Base-by-base conservation (phyloP, 2,113 vertebrate genomes). In the Apus apus region DNA sequence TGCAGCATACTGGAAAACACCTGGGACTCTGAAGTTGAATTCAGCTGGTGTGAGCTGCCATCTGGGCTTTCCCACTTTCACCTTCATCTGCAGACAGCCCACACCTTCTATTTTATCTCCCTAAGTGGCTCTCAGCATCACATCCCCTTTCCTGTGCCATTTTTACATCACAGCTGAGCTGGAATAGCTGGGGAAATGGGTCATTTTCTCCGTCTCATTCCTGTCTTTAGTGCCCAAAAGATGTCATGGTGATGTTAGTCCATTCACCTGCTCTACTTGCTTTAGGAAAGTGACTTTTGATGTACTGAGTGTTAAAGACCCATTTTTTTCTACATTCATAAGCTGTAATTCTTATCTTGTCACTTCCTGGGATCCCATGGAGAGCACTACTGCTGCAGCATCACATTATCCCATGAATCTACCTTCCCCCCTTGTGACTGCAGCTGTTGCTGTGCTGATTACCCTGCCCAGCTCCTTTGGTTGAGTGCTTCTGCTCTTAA, bases 361-460 rank as follows among this genome's bases (percentile, higher is more conserved):
- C 45, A n/a, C 36, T 81, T 94, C 15, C 56, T 36, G 45, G 48
- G 13, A 30, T 75, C 57, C 57, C 45, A 26, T 12, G 29, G 75
- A 93, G 70, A 94, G 34, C 50, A 25, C 30, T 65, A 45, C 23
- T 92, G 34, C 50, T 62, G 40, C 48, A 82, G 21, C 57, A 61
- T 16, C 78, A 29, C 9, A 16, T 72, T 91, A 23, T 95, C 68
- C 86, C 29, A 36, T 57, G 77, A 89, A 89, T 89, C 48, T 36
- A 64, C 36, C 30, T 75, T 57, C 8, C 54, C 54, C 75, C 20
- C 91, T 85, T 87, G 84, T 58, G 91, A 87, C 64, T 91, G 88
- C 87, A 89, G 91, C 54, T 95, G 91, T 76, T 94, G 57, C 77
- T 65, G 50, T 66, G 84, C 70, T 95, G 86, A 93, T 93, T 87